Percentiles rank a stretch among this genome's conserved stretches.
phyloP scores from a whole-genome alignment of 2,113 vertebrate species.

The Archocentrus centrarchus region DNA sequence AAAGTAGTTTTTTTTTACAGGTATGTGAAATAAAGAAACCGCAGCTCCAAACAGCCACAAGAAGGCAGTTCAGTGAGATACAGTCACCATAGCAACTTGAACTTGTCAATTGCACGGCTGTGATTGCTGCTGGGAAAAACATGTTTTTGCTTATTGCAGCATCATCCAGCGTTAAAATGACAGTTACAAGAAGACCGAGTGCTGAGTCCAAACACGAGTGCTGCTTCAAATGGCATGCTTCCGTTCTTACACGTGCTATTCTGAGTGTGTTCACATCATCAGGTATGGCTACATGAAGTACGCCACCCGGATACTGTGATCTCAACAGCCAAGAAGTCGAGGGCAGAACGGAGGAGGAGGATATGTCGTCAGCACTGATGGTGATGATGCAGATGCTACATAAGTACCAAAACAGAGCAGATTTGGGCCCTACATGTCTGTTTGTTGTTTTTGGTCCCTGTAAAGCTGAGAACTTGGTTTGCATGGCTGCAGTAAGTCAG shows the following conservation, averaged over 20 bases:
- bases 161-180: neutral
- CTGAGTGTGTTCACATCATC: neutral
- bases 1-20: neutral
- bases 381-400: neutral
- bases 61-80: neutral
- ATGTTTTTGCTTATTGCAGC: neutral
- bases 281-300: neutral
- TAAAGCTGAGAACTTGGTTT: neutral
- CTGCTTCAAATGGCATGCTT: neutral
- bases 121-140: neutral
- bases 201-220: neutral
- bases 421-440: rapidly evolving
- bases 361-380: neutral
- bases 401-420: neutral
- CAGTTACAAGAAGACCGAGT: neutral
- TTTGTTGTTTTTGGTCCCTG: neutral
- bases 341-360: neutral
- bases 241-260: neutral
- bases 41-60: neutral
- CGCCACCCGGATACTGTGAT: neutral
- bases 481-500: neutral
- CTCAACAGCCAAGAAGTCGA: neutral
- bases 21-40: neutral
- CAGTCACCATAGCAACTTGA: neutral
- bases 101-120: neutral